Evolutionary conservation across 2,113 vertebrate species (phyloP), one percentile per base, ranked within the genome.

Genomic region (Grammomys surdaster): DNA sequence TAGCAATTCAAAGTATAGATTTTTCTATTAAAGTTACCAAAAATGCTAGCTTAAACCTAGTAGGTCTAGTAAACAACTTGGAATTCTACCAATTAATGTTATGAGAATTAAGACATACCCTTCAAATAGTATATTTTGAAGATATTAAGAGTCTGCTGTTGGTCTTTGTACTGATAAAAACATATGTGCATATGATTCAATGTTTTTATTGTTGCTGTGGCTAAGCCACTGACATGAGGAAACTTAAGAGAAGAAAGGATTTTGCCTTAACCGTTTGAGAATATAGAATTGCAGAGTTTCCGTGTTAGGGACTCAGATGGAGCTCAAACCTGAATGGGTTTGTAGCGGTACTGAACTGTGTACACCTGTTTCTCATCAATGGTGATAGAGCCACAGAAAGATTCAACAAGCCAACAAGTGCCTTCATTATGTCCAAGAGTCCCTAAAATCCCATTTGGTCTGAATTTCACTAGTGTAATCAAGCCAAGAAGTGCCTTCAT

Each of bases 1-100:
- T 19, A 90, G 36, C 90, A 81, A 82, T 89, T 90, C 63, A 36
- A 94, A 0, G 51, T 54, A 51, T 89, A 91, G 26, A 86, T 96
- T 81, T 56, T 73, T 54, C 54, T 58, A 33, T n/a, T 46, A 95
- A 88, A 13, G 86, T 93, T 43, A 91, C 33, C 11, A 65, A 31
- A 95, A 92, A 72, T 40, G 46, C 3, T 70, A 90, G 0, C 22
- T 91, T 58, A 82, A 91, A 48, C 43, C 3, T 28, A 89, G 7
- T 65, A 16, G 0, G 63, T 89, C 78, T 82, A 92, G 36, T 58
- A 82, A 93, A 36, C 7, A 82, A 31, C 24, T 4, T 81, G 73
- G 70, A 85, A 3, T 81, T 90, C 28, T 31, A 95, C 20, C 9
- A 89, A 91, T 43, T 82, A 87, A 48, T 40, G 2, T 75, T 91